Conservation (phyloP, 2,888 invertebrate species). For the Agrochola macilenta region DNA sequence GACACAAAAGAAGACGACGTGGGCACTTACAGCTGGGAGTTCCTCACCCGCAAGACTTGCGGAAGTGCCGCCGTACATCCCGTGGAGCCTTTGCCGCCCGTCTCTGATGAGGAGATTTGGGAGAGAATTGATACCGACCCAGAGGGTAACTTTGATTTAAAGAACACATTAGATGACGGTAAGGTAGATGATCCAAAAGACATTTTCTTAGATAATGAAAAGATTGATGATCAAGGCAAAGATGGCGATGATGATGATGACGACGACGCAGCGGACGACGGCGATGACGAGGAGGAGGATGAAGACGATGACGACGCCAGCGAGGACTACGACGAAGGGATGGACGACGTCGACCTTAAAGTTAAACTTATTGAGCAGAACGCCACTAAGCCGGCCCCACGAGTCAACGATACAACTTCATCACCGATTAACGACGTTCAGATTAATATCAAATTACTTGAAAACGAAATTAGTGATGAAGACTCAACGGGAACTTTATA, state of each 20-base stretch:
- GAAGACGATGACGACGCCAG: conserved; percentile 81
- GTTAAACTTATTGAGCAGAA: conserved; percentile 82
- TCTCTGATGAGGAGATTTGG: conserved; percentile 88
- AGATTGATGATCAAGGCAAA: conserved; percentile 76
- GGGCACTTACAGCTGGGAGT: conserved; percentile 86
- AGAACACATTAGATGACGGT: conserved; percentile 84
- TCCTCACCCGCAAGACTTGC: conserved; percentile 86
- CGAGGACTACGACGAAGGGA: conserved; percentile 73
- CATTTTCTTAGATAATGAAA: conserved; percentile 67
- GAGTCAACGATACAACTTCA: conserved; percentile 50
- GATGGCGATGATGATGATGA: conserved; percentile 79
- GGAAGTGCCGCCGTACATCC: conserved; percentile 80
- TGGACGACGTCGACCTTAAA: conserved; percentile 81
- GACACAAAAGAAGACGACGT: conserved; percentile 80
- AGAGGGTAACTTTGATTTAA: conserved; percentile 84
- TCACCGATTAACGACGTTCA: conserved; percentile 72
- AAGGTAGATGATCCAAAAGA: conserved; percentile 75
- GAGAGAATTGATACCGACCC: conserved; percentile 85
- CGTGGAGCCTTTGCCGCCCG: conserved; percentile 79
- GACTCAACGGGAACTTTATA: conserved; percentile 72
- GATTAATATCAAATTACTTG: conserved; percentile 82
- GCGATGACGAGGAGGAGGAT: conserved; percentile 75
- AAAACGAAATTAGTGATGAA: conserved; percentile 77
- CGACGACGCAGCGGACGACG: conserved; percentile 77
- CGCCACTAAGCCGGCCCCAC: conserved; percentile 32